phyloP scores from a whole-genome alignment of 2,797 vertebrate genomes.

The Syngnathus rostellatus region DNA sequence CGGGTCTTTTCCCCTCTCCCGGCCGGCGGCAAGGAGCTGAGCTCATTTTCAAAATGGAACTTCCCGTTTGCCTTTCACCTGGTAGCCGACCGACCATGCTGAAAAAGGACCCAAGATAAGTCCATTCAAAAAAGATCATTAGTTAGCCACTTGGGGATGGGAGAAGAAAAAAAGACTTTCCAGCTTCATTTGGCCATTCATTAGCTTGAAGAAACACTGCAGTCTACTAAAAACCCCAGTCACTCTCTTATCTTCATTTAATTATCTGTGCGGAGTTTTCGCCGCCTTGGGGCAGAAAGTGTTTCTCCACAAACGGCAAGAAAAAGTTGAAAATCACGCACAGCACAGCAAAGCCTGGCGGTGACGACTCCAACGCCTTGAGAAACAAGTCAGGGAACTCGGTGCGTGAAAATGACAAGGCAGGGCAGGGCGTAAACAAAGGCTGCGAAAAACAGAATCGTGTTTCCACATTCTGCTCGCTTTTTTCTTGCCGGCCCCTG shows the following conservation, averaged over 20 bases:
- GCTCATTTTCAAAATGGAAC: not conserved
- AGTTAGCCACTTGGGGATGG: slow-evolving; percentile 10
- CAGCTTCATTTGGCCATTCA: slow-evolving; percentile 14
- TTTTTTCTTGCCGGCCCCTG: no score
- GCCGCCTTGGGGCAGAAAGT: slow-evolving; percentile 9
- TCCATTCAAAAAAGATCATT: not conserved
- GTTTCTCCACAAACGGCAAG: slow-evolving; percentile 14
- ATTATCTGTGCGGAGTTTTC: slow-evolving; percentile 19
- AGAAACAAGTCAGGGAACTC: not conserved
- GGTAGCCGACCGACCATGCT: no score
- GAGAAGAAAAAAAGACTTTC: not conserved
- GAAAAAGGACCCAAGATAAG: not conserved
- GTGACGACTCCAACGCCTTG: slow-evolving; percentile 17
- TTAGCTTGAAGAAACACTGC: slow-evolving; percentile 24
- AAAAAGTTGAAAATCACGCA: slow-evolving; percentile 6
- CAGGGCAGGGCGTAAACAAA: no score
- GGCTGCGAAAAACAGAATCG: no score
- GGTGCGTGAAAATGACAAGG: no score
- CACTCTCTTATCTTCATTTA: slow-evolving; percentile 18
- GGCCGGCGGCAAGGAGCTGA: not conserved
- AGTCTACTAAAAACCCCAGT: slow-evolving; percentile 24
- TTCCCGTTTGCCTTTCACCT: not conserved
- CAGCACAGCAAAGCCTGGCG: not conserved
- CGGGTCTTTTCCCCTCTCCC: not conserved
- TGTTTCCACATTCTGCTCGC: no score